phyloP scores from a whole-genome alignment of 1,140 invertebrate genomes.

The Pinna nobilis region DNA sequence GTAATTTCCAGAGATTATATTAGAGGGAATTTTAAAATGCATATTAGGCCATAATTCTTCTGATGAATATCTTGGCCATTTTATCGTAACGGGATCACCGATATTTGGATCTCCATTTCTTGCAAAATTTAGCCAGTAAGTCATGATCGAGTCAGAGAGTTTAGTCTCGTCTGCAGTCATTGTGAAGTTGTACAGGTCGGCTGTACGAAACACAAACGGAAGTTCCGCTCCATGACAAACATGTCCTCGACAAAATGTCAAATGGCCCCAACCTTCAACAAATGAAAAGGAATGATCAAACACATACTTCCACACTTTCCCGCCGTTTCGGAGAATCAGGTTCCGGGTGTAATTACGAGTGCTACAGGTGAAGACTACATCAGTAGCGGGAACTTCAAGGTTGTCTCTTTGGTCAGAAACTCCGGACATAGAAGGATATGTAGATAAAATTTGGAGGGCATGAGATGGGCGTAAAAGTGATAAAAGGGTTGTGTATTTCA shows the following conservation, averaged over 20 bases:
- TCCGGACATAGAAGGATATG: conserved; percentile 46
- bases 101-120: conserved; percentile 57
- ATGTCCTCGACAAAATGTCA: conserved; percentile 57
- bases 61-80: conserved; percentile 50
- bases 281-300: conserved; percentile 63
- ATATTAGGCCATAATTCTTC: conserved; percentile 34
- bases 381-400: conserved; percentile 46
- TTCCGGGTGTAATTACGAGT: conserved; percentile 45
- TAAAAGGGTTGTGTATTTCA: conserved; percentile 38
- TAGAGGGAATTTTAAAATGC: conserved; percentile 51
- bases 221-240: conserved; percentile 68
- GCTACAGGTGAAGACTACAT: conserved; percentile 53
- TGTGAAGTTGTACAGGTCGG: conserved; percentile 34
- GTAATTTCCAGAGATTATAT: conserved; percentile 40
- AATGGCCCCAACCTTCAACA: conserved; percentile 58
- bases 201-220: conserved; percentile 60
- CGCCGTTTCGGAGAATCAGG: conserved; percentile 31
- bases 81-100: conserved; percentile 1
- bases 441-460: neutral
- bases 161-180: conserved; percentile 52
- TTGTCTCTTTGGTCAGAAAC: conserved; percentile 43
- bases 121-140: conserved; percentile 69
- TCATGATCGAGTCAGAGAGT: conserved; percentile 52
- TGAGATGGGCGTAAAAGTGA: conserved; percentile 40
- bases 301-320: conserved; percentile 50